A percentile compares a stretch with the other conserved stretches of the same genome.
Evolutionary conservation across 2,113 vertebrate species (phyloP).

Genomic region (Perognathus longimembris): DNA sequence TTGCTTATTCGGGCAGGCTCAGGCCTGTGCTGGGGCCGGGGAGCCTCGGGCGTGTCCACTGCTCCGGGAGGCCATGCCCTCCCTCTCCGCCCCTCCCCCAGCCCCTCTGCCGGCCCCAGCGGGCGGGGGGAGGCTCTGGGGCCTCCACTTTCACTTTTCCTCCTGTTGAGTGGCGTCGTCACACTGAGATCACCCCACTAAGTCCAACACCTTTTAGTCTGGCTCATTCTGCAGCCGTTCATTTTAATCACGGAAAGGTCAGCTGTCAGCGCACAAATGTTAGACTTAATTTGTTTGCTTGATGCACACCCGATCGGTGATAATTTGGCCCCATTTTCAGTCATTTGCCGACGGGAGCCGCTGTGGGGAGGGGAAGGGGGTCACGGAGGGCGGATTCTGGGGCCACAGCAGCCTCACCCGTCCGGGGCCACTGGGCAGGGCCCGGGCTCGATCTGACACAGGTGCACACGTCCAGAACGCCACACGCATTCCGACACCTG

Average conservation of each 20-base stretch:
- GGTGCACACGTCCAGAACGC: too few species aligned
- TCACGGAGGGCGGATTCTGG: not conserved
- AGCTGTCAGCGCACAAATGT: conserved; percentile 72
- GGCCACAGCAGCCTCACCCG: fast-evolving
- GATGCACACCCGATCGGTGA: not conserved
- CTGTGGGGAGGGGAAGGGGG: not conserved
- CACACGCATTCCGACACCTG: too few species aligned
- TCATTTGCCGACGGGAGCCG: not conserved
- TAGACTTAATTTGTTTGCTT: conserved; percentile 74
- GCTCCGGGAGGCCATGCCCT: not conserved
- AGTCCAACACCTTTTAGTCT: conserved; percentile 26
- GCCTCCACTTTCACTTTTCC: too few species aligned
- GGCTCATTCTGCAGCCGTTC: not conserved
- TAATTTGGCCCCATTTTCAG: conserved; percentile 48
- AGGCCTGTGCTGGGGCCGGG: not conserved
- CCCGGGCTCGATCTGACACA: fast-evolving
- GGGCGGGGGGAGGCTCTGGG: too few species aligned
- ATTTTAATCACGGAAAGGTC: conserved; percentile 77
- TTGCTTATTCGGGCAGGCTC: not conserved
- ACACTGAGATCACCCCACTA: not conserved
- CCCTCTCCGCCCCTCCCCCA: too few species aligned
- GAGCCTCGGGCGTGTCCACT: not conserved
- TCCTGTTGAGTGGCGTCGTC: not conserved
- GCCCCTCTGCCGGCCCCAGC: too few species aligned
- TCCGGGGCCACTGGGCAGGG: fast-evolving